Conservation (phyloP, 2,797 vertebrate genomes). For the Hemibagrus guttatus region DNA sequence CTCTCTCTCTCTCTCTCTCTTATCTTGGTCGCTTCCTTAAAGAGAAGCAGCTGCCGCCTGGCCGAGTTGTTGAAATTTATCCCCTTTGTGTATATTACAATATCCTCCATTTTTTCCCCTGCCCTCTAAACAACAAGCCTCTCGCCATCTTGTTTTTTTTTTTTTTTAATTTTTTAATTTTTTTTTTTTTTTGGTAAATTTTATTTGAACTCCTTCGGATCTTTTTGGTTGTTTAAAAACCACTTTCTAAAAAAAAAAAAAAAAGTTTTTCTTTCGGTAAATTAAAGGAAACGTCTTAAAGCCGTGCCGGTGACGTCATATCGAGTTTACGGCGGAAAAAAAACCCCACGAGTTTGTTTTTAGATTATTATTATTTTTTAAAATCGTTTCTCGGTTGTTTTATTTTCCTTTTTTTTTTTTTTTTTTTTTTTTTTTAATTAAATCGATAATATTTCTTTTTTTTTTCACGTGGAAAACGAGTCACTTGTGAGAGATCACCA, state of each 20-base stretch:
- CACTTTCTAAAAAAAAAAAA: conserved; percentile 50
- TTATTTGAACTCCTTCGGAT: conserved; percentile 77
- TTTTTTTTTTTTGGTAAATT: no score
- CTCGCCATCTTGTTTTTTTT: conserved; percentile 96
- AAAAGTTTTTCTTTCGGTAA: conserved; percentile 70
- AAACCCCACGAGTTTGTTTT: not conserved
- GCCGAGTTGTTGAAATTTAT: conserved; percentile 92
- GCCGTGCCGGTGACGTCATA: conserved; percentile 75
- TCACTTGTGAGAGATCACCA: not conserved
- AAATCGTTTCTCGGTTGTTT: no score
- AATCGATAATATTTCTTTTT: not conserved
- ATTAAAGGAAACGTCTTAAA: conserved; percentile 65
- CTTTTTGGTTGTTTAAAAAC: conserved; percentile 48
- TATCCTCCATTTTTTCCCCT: conserved; percentile 97
- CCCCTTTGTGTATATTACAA: conserved; percentile 99
- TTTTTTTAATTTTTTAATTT: conserved; percentile 60
- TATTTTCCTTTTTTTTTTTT: no score
- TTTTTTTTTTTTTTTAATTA: not conserved
- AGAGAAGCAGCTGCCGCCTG: conserved; percentile 82
- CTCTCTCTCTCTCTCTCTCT: conserved; percentile 58
- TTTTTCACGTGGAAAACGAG: not conserved
- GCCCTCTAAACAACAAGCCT: conserved; percentile 98
- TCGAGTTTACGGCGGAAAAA: conserved; percentile 71
- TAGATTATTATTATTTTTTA: no score
- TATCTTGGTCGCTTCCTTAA: conserved; percentile 85